These are phyloP conservation scores for Yoshiicerus persimilis DNA, from an alignment of 1,140 invertebrate species.

Conservation along the genomic window DNA sequence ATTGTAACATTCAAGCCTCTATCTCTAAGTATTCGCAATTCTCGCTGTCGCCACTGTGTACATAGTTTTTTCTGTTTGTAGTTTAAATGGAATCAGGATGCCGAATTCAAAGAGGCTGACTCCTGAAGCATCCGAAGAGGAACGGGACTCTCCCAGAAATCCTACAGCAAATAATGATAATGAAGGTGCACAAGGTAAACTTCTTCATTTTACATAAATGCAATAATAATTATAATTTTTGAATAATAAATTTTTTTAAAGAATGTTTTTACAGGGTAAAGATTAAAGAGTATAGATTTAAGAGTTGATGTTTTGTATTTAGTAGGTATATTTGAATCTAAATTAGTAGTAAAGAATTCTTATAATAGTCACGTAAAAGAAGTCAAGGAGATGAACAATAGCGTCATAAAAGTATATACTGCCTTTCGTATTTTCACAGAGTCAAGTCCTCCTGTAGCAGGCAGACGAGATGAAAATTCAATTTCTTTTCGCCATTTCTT, in stretches of 20 bases:
- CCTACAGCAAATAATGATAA: background rate
- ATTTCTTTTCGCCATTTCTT: slow-evolving; percentile 48
- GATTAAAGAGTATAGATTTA: too few species aligned
- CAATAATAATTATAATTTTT: background rate
- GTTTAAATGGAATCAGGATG: slow-evolving; percentile 23
- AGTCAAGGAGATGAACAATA: too few species aligned
- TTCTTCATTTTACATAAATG: too few species aligned
- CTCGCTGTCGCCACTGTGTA: too few species aligned
- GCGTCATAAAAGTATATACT: too few species aligned
- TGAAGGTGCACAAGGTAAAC: background rate
- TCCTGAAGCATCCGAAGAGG: slow-evolving; percentile 29
- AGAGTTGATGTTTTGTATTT: too few species aligned
- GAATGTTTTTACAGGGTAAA: background rate
- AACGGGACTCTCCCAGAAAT: background rate
- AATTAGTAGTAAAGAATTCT: too few species aligned
- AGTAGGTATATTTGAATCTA: too few species aligned
- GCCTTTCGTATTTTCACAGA: background rate
- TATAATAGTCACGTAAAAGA: too few species aligned
- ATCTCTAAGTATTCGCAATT: too few species aligned
- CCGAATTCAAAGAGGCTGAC: slow-evolving; percentile 25
- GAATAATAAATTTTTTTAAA: too few species aligned
- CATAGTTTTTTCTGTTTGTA: background rate
- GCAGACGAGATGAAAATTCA: slow-evolving; percentile 41
- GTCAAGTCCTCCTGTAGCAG: background rate
- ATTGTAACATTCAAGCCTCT: too few species aligned